These are phyloP conservation scores for Palythoa grandiflora DNA, from an alignment of 92 coral and sea anemone species.

Conservation along the genomic window DNA sequence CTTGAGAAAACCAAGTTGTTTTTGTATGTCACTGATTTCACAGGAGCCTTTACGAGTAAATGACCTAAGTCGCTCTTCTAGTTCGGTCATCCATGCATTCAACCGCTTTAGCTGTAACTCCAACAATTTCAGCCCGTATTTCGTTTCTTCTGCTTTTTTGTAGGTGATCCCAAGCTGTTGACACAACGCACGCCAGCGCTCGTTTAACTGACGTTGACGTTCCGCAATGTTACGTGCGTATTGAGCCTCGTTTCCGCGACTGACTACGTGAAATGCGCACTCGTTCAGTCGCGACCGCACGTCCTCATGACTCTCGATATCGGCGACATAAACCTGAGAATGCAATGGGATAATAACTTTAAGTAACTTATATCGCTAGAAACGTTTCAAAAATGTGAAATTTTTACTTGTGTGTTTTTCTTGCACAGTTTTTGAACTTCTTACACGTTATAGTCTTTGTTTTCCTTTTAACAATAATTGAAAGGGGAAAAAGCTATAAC, in stretches of 20 bases:
- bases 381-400: too few species aligned
- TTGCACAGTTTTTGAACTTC: too few species aligned
- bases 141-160: constrained; percentile 98
- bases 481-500: too few species aligned
- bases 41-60: constrained; percentile 74
- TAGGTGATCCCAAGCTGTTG: constrained; percentile 97
- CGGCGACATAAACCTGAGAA: constrained; percentile 91
- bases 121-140: constrained; percentile 87
- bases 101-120: constrained; percentile 93
- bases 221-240: constrained; percentile 85
- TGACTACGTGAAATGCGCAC: constrained; percentile 85
- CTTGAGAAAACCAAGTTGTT: constrained; percentile 77
- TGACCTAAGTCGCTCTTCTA: constrained; percentile 76
- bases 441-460: too few species aligned
- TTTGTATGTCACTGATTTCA: constrained; percentile 80
- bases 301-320: constrained; percentile 92
- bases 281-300: constrained; percentile 91
- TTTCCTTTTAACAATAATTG: too few species aligned
- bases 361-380: neutral
- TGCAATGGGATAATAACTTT: neutral
- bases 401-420: too few species aligned
- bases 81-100: constrained; percentile 92
- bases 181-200: constrained; percentile 97
- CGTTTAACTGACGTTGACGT: constrained; percentile 86
- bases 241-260: constrained; percentile 85